Percentiles rank a stretch among this genome's conserved stretches.
These are phyloP conservation scores for Parelbella ahira DNA, from an alignment of 2,888 invertebrate genomes.

Conservation along the genomic window DNA sequence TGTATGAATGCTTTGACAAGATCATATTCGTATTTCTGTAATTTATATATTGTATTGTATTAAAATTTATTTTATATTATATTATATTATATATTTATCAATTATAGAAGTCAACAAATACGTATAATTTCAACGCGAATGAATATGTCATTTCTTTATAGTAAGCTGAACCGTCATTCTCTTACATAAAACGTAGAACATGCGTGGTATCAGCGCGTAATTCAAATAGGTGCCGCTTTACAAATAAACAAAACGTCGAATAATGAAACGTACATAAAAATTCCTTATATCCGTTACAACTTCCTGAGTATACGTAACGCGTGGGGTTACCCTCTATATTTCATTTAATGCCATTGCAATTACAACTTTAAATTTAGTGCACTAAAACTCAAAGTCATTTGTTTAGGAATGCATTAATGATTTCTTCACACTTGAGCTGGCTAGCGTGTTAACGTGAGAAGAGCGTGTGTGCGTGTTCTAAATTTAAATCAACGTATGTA, in stretches of 20 bases:
- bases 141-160: too few relatives aligned
- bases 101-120: too few relatives aligned
- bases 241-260: slow-evolving; percentile 60
- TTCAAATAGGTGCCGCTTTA: slow-evolving; percentile 35
- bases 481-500: slow-evolving; percentile 41
- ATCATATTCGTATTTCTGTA: too few relatives aligned
- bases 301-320: slow-evolving; percentile 53
- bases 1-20: too few relatives aligned
- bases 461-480: slow-evolving; percentile 40
- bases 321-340: slow-evolving; percentile 42
- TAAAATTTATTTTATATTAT: too few relatives aligned
- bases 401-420: slow-evolving; percentile 34
- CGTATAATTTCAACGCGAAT: too few relatives aligned
- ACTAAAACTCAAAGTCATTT: slow-evolving; percentile 33
- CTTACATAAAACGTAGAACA: slow-evolving; percentile 16
- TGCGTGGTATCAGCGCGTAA: slow-evolving; percentile 40
- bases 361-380: slow-evolving; percentile 28
- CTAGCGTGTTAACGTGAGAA: slow-evolving; percentile 31
- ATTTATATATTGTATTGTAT: too few relatives aligned
- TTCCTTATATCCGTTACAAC: slow-evolving; percentile 57
- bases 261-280: slow-evolving; percentile 70
- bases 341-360: slow-evolving; percentile 27
- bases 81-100: too few relatives aligned
- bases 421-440: slow-evolving; percentile 36
- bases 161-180: slow-evolving; percentile 2